Evolutionary conservation across 2,888 invertebrate genomes (phyloP).

Genomic region (Spisula subtruncata): DNA sequence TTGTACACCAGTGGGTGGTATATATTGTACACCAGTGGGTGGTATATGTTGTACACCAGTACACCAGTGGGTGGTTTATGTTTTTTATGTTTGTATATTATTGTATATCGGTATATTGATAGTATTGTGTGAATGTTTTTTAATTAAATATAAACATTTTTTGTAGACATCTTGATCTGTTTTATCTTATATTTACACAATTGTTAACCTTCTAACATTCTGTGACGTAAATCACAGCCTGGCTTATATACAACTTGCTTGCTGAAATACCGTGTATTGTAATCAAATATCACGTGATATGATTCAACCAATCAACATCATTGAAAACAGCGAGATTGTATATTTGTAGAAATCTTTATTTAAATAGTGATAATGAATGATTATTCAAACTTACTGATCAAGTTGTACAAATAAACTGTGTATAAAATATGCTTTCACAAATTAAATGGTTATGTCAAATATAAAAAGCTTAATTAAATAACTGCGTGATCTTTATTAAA

Average conservation of each 20-base stretch:
- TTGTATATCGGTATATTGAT: not conserved
- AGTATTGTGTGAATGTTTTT: not conserved
- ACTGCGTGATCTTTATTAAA: not conserved
- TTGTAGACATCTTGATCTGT: constrained; percentile 9
- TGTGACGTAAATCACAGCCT: constrained; percentile 21
- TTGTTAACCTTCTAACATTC: constrained; percentile 11
- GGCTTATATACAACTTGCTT: constrained; percentile 22
- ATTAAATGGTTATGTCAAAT: not conserved
- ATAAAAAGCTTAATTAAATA: not conserved
- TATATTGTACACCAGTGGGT: too few species aligned
- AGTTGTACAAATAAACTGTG: constrained; percentile 7
- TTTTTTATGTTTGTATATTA: too few species aligned
- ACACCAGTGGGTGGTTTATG: too few species aligned
- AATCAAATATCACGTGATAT: constrained; percentile 38
- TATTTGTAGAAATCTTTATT: constrained; percentile 30
- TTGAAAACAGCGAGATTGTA: not conserved
- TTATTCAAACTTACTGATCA: not conserved
- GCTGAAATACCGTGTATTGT: constrained; percentile 33
- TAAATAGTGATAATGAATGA: constrained; percentile 27
- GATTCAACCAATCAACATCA: constrained; percentile 25
- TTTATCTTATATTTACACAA: constrained; percentile 31
- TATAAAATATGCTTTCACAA: not conserved
- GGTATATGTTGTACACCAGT: too few species aligned
- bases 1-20: too few species aligned
- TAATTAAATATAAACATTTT: constrained; percentile 32